phyloP scores from a whole-genome alignment of 2,888 invertebrate species.

The Doris montereyensis region DNA sequence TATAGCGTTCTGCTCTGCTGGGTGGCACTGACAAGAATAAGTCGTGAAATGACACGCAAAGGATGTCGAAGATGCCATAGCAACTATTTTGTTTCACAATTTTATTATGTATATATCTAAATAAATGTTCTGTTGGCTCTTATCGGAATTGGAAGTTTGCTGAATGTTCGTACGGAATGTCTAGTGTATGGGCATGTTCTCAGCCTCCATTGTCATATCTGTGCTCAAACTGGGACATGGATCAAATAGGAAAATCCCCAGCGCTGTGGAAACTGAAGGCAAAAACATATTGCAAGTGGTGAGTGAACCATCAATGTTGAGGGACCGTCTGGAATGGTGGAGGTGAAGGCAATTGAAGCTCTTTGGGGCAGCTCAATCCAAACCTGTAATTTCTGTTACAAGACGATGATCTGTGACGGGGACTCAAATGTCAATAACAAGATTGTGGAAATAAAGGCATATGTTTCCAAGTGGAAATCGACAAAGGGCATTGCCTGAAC shows the following conservation, averaged over 20 bases:
- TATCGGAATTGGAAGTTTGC: constrained; percentile 27
- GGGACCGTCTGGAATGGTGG: constrained; percentile 29
- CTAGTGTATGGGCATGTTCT: constrained; percentile 6
- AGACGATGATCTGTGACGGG: not conserved
- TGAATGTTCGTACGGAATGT: constrained; percentile 20
- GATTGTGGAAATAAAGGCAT: too few relatives aligned
- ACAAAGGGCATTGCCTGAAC: too few relatives aligned
- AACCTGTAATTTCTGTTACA: constrained; percentile 18
- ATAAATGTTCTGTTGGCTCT: not conserved
- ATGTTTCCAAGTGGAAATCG: too few relatives aligned
- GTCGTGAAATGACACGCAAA: too few relatives aligned
- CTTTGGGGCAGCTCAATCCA: not conserved
- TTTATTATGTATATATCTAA: too few relatives aligned
- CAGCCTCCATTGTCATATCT: not conserved
- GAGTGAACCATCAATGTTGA: constrained; percentile 13
- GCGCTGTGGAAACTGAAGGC: not conserved
- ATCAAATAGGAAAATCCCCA: not conserved
- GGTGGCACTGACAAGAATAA: too few relatives aligned
- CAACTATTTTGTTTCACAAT: too few relatives aligned
- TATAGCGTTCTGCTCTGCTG: too few relatives aligned
- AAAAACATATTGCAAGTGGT: not conserved
- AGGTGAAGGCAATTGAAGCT: constrained; percentile 26
- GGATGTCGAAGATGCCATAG: too few relatives aligned
- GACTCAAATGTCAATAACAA: too few relatives aligned
- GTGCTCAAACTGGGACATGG: not conserved